These are phyloP conservation scores for Heliconius cydno DNA, from an alignment of 2,888 invertebrate species.

Conservation along the genomic window DNA sequence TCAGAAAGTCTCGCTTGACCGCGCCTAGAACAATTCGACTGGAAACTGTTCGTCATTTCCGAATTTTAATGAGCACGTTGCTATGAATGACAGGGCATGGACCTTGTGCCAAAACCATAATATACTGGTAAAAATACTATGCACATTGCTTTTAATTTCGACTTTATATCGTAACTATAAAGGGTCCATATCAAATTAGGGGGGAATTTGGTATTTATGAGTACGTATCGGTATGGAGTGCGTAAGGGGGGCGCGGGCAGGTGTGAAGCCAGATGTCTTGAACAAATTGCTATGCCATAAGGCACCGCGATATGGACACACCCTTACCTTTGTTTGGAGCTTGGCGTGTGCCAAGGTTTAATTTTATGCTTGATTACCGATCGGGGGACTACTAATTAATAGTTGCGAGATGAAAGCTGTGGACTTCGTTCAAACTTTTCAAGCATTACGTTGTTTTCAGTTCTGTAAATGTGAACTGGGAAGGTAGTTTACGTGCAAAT, in stretches of 20 bases:
- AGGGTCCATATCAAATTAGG: conserved; percentile 40
- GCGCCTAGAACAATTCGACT: conserved; percentile 68
- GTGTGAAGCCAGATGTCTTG: conserved; percentile 83
- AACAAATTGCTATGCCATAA: conserved; percentile 81
- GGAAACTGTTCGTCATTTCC: conserved; percentile 79
- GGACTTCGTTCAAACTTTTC: conserved; percentile 51
- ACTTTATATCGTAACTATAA: conserved; percentile 52
- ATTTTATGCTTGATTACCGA: conserved; percentile 83
- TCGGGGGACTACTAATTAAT: conserved; percentile 76
- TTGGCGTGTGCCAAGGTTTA: conserved; percentile 83
- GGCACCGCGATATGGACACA: conserved; percentile 77
- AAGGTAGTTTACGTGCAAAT: conserved; percentile 41
- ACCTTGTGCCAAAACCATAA: conserved; percentile 74
- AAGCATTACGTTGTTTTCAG: conserved; percentile 51
- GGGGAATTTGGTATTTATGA: conserved; percentile 43
- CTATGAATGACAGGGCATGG: conserved; percentile 75
- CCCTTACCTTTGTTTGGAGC: conserved; percentile 73
- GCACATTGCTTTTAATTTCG: conserved; percentile 43
- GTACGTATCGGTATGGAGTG: conserved; percentile 67
- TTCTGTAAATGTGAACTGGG: conserved; percentile 46
- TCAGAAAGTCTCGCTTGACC: conserved; percentile 71
- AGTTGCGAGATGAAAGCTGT: conserved; percentile 68
- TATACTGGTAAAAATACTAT: conserved; percentile 53
- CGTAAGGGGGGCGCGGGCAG: conserved; percentile 70
- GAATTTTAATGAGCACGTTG: conserved; percentile 75